Conservation (phyloP, 1,140 invertebrate genomes). For the Nebria ingens region DNA sequence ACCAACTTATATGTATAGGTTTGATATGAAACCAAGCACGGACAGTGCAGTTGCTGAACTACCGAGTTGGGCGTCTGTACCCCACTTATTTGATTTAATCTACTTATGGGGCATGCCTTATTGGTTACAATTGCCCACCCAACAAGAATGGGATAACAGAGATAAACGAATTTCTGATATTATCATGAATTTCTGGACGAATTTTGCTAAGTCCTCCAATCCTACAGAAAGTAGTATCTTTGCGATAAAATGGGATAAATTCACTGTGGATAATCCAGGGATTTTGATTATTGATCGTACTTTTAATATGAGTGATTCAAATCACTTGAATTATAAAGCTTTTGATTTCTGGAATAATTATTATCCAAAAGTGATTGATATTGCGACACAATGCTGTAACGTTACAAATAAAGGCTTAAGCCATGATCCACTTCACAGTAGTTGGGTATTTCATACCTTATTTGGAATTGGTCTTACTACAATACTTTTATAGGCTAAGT, state of each 20-base stretch:
- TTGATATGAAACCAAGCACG: conserved; percentile 62
- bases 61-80: conserved; percentile 62
- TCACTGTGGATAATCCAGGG: conserved; percentile 47
- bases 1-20: conserved; percentile 57
- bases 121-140: conserved; percentile 36
- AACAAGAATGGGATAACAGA: conserved; percentile 54
- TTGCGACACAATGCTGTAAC: conserved; percentile 31
- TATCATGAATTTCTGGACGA: conserved; percentile 64
- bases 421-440: background rate
- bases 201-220: conserved; percentile 59
- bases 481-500: too few relatives aligned
- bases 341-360: conserved; percentile 74
- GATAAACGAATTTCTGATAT: conserved; percentile 66
- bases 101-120: conserved; percentile 69
- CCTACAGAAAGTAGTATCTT: conserved; percentile 53
- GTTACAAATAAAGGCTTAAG: background rate
- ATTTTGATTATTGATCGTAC: conserved; percentile 61
- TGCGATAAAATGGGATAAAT: conserved; percentile 58
- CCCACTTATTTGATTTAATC: conserved; percentile 66
- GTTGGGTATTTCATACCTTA: background rate
- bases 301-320: conserved; percentile 57
- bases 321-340: conserved; percentile 57
- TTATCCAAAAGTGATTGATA: conserved; percentile 58
- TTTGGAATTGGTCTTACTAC: too few relatives aligned
- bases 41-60: conserved; percentile 46